Percentiles rank a stretch among this genome's conserved stretches.
Conservation (phyloP, 2,797 vertebrate species). For the Hypotaenidia philippensis region DNA sequence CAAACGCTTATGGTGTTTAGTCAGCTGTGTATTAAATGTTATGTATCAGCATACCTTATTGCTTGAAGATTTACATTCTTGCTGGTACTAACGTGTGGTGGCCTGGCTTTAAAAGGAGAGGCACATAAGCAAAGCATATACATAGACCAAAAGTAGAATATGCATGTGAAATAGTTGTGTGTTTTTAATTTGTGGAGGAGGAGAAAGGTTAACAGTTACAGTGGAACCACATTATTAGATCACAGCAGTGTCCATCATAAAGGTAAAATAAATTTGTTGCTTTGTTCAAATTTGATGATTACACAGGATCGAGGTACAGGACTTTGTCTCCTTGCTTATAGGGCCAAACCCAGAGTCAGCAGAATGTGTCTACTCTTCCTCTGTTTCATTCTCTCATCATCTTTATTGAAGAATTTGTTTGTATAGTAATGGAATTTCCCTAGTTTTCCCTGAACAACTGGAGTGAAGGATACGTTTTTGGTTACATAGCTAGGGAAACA, state of each 20-base stretch:
- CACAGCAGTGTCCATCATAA: background rate
- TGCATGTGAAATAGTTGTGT: background rate
- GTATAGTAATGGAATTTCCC: background rate
- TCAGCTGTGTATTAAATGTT: background rate
- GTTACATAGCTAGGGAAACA: background rate
- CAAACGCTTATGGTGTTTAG: background rate
- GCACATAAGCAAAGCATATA: background rate
- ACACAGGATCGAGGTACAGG: background rate
- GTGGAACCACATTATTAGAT: background rate
- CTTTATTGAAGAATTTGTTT: background rate
- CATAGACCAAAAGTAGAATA: background rate
- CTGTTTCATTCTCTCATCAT: background rate
- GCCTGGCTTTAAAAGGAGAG: background rate
- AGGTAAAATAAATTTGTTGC: background rate
- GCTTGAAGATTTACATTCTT: conserved; percentile 27
- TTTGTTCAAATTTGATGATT: background rate
- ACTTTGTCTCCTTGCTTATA: background rate
- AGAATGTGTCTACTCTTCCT: background rate
- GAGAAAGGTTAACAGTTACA: background rate
- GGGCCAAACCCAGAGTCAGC: background rate
- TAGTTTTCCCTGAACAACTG: background rate
- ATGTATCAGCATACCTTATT: background rate
- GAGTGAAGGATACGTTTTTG: background rate
- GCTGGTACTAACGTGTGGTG: background rate
- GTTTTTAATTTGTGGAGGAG: background rate